Evolutionary conservation across 2,888 invertebrate species (phyloP).

Genomic region (Lutraria lutraria): DNA sequence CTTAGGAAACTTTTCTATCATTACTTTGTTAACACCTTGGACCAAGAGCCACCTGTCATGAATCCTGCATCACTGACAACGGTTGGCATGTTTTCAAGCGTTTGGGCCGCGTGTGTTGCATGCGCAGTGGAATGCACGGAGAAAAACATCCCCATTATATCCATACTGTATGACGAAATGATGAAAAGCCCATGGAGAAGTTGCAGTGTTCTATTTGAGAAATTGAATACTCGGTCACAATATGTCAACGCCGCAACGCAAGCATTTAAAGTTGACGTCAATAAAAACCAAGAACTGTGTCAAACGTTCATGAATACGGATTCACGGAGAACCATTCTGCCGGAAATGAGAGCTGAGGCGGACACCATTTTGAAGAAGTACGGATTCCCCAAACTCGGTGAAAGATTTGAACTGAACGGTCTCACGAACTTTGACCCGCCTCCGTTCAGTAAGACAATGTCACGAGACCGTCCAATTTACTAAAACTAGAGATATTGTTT

Average conservation of each 20-base stretch:
- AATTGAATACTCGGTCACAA: slow-evolving; percentile 78
- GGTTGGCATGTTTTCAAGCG: slow-evolving; percentile 77
- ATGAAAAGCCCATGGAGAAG: slow-evolving; percentile 80
- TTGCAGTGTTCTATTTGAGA: slow-evolving; percentile 77
- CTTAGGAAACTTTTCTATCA: slow-evolving; percentile 74
- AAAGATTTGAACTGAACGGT: slow-evolving; percentile 79
- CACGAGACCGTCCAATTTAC: slow-evolving; percentile 62
- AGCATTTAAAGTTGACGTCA: slow-evolving; percentile 79
- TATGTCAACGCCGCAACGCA: slow-evolving; percentile 77
- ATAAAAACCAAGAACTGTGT: slow-evolving; percentile 69
- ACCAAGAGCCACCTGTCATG: slow-evolving; percentile 71
- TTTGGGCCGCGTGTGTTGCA: slow-evolving; percentile 80
- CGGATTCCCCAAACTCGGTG: slow-evolving; percentile 81
- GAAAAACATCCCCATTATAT: slow-evolving; percentile 76
- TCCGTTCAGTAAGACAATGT: slow-evolving; percentile 67
- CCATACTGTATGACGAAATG: slow-evolving; percentile 82
- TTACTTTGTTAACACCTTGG: slow-evolving; percentile 75
- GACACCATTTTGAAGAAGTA: slow-evolving; percentile 79
- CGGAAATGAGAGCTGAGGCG: slow-evolving; percentile 78
- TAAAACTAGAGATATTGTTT: not conserved
- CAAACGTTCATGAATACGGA: slow-evolving; percentile 71
- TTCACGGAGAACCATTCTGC: slow-evolving; percentile 72
- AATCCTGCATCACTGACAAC: slow-evolving; percentile 72
- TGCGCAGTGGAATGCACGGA: slow-evolving; percentile 76
- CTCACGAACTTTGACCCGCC: slow-evolving; percentile 73